These are phyloP conservation scores for Sebastiscus albofasciatus DNA, from an alignment of 2,797 vertebrate species.

Conservation along the genomic window DNA sequence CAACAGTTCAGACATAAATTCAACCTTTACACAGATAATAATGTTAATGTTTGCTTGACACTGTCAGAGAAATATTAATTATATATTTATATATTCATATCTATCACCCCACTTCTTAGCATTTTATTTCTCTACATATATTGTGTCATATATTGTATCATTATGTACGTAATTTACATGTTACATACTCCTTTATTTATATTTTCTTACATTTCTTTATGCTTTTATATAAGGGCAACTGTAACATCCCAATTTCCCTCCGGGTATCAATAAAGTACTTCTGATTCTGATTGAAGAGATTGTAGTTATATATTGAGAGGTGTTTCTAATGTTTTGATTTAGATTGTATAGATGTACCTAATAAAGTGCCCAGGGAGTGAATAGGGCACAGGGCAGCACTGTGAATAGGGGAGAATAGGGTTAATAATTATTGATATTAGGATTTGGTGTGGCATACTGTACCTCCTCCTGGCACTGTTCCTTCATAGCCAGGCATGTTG, in stretches of 20 bases:
- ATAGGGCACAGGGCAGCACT: background rate
- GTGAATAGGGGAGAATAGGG: background rate
- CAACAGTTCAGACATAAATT: background rate
- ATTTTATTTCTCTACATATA: too few relatives aligned
- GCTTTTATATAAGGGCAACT: too few relatives aligned
- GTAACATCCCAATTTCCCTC: too few relatives aligned
- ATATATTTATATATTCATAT: background rate
- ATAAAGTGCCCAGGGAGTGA: background rate
- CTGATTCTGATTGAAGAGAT: too few relatives aligned
- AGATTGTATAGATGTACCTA: background rate
- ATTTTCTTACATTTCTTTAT: too few relatives aligned
- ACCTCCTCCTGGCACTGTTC: constrained; percentile 78
- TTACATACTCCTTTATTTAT: too few relatives aligned
- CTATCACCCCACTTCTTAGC: background rate
- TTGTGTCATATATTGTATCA: too few relatives aligned
- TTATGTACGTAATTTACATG: too few relatives aligned
- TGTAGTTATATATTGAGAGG: background rate
- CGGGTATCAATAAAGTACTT: too few relatives aligned
- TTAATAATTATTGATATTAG: background rate
- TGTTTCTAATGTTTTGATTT: background rate
- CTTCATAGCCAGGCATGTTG: constrained; percentile 83
- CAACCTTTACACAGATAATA: background rate
- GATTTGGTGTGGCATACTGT: background rate
- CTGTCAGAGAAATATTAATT: background rate
- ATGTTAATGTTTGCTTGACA: background rate